Percentiles rank a stretch among this genome's conserved stretches.
Conservation (phyloP, 1,140 invertebrate genomes). For the Penaeus vannamei region DNA sequence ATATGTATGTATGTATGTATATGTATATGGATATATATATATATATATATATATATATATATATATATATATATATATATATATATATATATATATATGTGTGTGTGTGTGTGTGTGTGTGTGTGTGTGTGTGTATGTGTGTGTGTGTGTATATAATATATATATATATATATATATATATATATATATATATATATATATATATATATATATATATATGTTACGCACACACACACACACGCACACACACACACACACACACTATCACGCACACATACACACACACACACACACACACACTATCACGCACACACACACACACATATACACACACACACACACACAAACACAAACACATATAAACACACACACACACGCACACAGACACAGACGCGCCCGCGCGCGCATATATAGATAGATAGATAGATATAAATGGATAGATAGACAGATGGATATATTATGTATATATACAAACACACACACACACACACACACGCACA, state of each 20-base stretch:
- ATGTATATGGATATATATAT: too few relatives aligned
- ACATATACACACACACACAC: constrained; percentile 18
- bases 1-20: background rate
- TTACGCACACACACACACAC: constrained; percentile 5
- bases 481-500: background rate
- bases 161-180: background rate
- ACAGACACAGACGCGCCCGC: background rate
- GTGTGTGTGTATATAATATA: too few relatives aligned
- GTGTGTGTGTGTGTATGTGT: background rate
- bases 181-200: constrained; percentile 3
- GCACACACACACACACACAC: constrained; percentile 8
- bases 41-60: too few relatives aligned
- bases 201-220: too few relatives aligned
- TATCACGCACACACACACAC: constrained; percentile 8
- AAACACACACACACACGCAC: background rate
- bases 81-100: background rate
- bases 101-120: background rate
- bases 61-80: background rate
- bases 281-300: too few relatives aligned
- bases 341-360: too few relatives aligned
- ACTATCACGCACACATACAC: too few relatives aligned
- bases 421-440: too few relatives aligned
- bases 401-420: too few relatives aligned
- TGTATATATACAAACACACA: constrained; percentile 3
- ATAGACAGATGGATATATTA: too few relatives aligned